Percentiles rank a stretch among this genome's conserved stretches.
phyloP scores from a whole-genome alignment of 2,888 invertebrate species.

The Sacculina carcini region DNA sequence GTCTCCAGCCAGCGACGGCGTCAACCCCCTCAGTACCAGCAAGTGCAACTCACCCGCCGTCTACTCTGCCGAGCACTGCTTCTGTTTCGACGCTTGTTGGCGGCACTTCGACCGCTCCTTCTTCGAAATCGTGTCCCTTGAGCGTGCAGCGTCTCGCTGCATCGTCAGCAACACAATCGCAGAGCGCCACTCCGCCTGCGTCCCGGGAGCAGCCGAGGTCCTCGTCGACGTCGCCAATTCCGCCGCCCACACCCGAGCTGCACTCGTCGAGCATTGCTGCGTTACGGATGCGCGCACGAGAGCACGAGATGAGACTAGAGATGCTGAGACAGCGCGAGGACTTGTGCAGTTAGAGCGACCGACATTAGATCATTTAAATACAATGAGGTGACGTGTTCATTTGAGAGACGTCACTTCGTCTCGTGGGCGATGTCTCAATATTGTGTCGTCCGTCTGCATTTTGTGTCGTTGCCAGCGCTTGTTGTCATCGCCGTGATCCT shows the following conservation, averaged over 20 bases:
- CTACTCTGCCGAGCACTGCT: background rate
- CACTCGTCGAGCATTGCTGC: slow-evolving; percentile 13
- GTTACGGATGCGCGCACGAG: slow-evolving; percentile 56
- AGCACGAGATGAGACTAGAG: slow-evolving; percentile 61
- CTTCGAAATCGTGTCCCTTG: slow-evolving; percentile 11
- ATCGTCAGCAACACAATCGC: background rate
- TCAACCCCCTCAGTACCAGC: slow-evolving; percentile 11
- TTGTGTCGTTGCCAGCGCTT: no score
- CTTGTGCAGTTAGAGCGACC: background rate
- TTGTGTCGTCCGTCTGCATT: no score
- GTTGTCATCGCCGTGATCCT: no score
- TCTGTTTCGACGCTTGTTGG: slow-evolving; percentile 1
- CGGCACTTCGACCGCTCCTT: no score
- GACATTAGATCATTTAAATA: no score
- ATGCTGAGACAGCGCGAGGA: slow-evolving; percentile 34
- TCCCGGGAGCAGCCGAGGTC: slow-evolving; percentile 9
- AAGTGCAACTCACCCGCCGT: slow-evolving; percentile 2
- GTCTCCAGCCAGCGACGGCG: slow-evolving; percentile 20
- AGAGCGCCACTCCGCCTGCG: background rate
- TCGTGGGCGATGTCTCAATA: no score
- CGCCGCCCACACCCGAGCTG: slow-evolving; percentile 6
- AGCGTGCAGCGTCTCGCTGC: slow-evolving; percentile 3
- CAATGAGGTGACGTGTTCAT: no score
- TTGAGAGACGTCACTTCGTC: no score
- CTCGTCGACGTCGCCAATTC: no score